Base-by-base conservation (phyloP, 1,140 invertebrate genomes). In the Solenopsis invicta region DNA sequence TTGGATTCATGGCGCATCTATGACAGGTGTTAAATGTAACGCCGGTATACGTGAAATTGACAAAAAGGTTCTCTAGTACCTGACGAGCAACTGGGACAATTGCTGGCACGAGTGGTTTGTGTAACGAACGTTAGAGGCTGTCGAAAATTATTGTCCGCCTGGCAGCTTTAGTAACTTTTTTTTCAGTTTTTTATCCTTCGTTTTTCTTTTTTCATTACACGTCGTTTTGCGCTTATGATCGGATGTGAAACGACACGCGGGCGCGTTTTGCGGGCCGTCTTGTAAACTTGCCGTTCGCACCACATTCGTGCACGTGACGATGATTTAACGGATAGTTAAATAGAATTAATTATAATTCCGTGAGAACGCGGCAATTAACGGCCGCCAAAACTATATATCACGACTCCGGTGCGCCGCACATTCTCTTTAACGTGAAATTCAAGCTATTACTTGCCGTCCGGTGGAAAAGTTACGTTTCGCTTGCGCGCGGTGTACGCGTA, bases 381-480 rank as follows among this genome's bases (percentile, higher is more conserved):
- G 54, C 41, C 69, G 69, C 41, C 41, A 45, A 61, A 84, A 75
- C 54, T 45, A 50, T 74, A 72, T 74, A 84, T 74, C 56, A 84
- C 29, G 54, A 75, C 41, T 75, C 80, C 2, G 69, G 37, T 56
- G 18, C 21, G 29, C 34, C 50, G 78, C 41, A 48, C 67, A 12
- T 82, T 82, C 80, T 74, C 71, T 82, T 82, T 74, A 82, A 82
- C 67, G 67, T 41, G 24, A 82, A 82, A 74, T 82, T 82, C 52
- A 61, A 74, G 67, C 67, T 82, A 24, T 72, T 82, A 82, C 78
- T 82, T 24, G 21, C 48, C 48, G 13, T 41, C 5, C 77, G 16
- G 64, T 24, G 29, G 64, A 81, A 69, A 54, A 81, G 48, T 54
- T 71, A 48, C 21, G 64, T 34, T 37, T n/a, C 34, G 37, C 10